Conservation (phyloP, 2,113 vertebrate genomes). For the Pontoporia blainvillei region DNA sequence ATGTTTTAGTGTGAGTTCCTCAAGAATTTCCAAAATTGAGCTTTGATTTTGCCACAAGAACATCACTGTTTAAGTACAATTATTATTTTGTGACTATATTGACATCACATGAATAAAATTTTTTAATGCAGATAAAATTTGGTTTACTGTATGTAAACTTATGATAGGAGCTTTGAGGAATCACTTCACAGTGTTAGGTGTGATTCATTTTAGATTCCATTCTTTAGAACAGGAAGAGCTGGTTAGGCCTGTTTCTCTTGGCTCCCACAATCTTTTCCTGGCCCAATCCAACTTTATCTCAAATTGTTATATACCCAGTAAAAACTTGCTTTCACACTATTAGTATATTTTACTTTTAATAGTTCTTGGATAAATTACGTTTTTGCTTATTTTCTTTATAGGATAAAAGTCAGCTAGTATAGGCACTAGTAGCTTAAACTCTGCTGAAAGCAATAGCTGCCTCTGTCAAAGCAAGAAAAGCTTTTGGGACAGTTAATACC, state of each 20-base stretch:
- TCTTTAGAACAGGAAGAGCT: conserved; percentile 14
- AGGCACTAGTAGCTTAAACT: not conserved
- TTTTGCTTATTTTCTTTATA: not conserved
- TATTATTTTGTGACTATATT: not conserved
- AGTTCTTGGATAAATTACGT: not conserved
- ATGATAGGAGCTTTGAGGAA: not conserved
- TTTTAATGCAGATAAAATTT: conserved; percentile 13
- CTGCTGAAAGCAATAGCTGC: not conserved
- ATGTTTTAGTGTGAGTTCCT: not conserved
- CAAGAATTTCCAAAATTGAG: not conserved
- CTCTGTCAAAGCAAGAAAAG: not conserved
- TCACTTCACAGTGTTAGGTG: not conserved
- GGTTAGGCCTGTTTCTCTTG: conserved; percentile 30
- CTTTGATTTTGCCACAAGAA: conserved; percentile 30
- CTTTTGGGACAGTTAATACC: not conserved
- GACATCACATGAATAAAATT: not conserved
- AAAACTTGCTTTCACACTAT: not conserved
- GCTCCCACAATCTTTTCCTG: not conserved
- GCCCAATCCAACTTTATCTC: not conserved
- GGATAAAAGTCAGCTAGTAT: not conserved
- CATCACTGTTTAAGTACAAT: not conserved
- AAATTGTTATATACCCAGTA: not conserved
- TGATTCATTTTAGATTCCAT: not conserved
- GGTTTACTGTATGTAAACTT: not conserved
- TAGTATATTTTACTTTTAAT: not conserved